Evolutionary conservation across 2,888 invertebrate species (phyloP), one percentile per base, ranked within the genome.

Genomic region (Amphipoea lucens): DNA sequence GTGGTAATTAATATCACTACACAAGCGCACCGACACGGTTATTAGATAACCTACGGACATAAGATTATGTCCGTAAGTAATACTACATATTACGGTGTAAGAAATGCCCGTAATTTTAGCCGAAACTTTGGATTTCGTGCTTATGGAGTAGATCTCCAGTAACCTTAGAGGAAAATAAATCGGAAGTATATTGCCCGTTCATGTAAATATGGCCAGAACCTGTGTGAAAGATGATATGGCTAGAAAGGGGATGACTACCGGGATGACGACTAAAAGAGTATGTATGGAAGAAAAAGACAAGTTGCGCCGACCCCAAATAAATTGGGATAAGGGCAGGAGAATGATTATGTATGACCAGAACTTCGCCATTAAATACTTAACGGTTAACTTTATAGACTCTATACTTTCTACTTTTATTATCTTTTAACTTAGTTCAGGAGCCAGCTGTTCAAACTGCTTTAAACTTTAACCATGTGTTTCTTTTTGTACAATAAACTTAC

Each of bases 1-100:
- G 66, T 11, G 9, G 79, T 78, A 71, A 79, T 71, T 78, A 79
- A 79, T 79, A 78, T 54, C 71, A 57, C 40, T 40, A 71, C 5
- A n/a, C 9, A 40, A 5, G 40, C 48, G 4, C 40, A 78, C 4
- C 36, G 23, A 36, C 36, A 36, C 36, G 36, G 36, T 36, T 3
- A 36, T 36, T 36, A 36, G 36, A 36, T 36, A 36, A 36, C 36
- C 36, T 36, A 36, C 36, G 36, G 2, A 36, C 36, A 36, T 36
- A 36, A 36, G 36, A 36, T 36, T 23, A 57, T 57, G 57, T 57
- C 57, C 57, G 11, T n/a, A 23, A 4, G 23, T 11, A 57, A 9
- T 42, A 42, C 9, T 42, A 42, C 42, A 29, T 42, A 42, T 42
- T 54, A 54, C 20, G 20, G 20, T 20, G 7, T 20, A 54, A 7